Evolutionary conservation across 2,797 vertebrate genomes (phyloP), one percentile per base, ranked within the genome.

Genomic region (Pelobates cultripes): DNA sequence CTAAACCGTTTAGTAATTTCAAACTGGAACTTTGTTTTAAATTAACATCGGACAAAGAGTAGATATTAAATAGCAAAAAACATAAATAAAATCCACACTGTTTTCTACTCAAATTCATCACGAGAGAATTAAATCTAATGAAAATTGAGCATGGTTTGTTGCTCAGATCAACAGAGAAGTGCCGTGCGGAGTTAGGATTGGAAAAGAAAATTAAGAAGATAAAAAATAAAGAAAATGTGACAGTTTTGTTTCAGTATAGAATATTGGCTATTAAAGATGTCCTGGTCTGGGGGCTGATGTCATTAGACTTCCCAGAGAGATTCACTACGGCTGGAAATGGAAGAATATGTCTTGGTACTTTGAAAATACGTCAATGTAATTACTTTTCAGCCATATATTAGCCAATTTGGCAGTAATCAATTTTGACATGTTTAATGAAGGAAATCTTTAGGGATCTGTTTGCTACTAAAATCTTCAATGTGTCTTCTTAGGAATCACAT

Each of bases 401-500:
- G 51, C 43, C 82, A 79, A 74, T 80, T 84, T 84, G 79, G 43
- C 43, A n/a, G 67, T 79, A 84, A 84, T 84, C 72, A 71, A 71
- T 70, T 84, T 42, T 51, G 73, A 72, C 73, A 72, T 75, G 77
- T 79, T 83, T 84, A 84, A 84, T 79, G 77, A 70, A 79, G 77
- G 43, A 47, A 55, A 83, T 75, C 77, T 68, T 75, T 57, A 41
- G 71, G 68, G 73, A 79, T 60, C 63, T 70, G 43, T 63, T 70
- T 63, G 71, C 82, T 17, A 71, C 44, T 51, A 6, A 28, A 44
- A 75, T 79, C 55, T 57, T 73, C 43, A 57, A 63, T 7, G 47
- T 75, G 61, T 60, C 83, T 76, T 86, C 81, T 80, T 70, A 69
- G 77, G 81, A 84, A 89, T 88, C 88, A 82, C 73, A 80, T 85